Base-by-base conservation (phyloP, 2,113 vertebrate genomes). In the Syngnathus scovelli region DNA sequence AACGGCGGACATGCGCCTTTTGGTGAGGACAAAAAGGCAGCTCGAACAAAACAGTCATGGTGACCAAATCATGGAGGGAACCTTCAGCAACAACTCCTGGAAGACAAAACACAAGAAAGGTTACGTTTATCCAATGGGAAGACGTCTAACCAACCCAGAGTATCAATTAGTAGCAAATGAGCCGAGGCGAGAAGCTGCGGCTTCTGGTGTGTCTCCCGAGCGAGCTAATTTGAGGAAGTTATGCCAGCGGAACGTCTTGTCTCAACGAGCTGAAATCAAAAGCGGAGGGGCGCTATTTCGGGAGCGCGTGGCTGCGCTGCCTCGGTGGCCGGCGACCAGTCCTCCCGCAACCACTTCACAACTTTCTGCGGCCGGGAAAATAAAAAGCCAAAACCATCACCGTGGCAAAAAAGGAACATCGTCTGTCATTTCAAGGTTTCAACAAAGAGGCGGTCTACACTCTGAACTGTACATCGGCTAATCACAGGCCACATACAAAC, bases 31-130 rank as follows among this genome's bases (percentile, higher is more conserved):
- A 70, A 70, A 78, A 77, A 0, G 61, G 66, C 9, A 49, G 74
- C 61, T 78, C 71, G 2, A 67, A 67, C 0, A 23, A 69, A 9
- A 56, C 8, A 59, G 67, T 56, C 75, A 85, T 84, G 0, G 1
- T 79, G 61, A 52, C 21, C 3, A 1, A 36, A 18, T 19, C 23
- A 10, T 43, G n/a, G 23, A 43, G 13, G 21, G 44, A 13, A 21
- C 21, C 1, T 62, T 44, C 12, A 1, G 12, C 11, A 41, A 18
- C 0, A 41, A 19, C 16, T 12, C 4, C 7, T 0, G 18, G 23
- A 62, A 61, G 12, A 41, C 4, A 7, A 43, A 43, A 23, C 0
- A 37, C 1, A 58, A 7, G 0, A 9, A 51, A 51, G 19, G 49
- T 19, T 19, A 11, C 19, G 15, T 48, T 48, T 18, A 15, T 15